Conservation (phyloP, 2,797 vertebrate genomes). For the Limnodromus scolopaceus region DNA sequence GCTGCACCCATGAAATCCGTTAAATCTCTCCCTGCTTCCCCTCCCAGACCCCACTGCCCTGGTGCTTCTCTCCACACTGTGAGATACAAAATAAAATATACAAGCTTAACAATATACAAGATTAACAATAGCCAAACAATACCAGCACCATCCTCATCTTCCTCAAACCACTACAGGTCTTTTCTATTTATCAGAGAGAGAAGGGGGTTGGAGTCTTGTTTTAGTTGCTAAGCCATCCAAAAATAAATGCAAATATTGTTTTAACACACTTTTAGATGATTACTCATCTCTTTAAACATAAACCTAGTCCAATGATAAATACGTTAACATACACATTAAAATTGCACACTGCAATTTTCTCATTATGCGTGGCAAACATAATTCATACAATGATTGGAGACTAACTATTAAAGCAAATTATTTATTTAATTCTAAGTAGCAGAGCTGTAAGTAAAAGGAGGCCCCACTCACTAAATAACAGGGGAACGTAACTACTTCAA, state of each 20-base stretch:
- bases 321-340: neutral
- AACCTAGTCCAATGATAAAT: neutral
- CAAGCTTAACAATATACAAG: neutral
- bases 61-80: neutral
- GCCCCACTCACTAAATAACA: neutral
- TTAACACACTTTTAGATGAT: neutral
- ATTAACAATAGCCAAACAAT: neutral
- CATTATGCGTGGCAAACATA: neutral
- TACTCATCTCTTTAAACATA: neutral
- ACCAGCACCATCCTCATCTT: neutral
- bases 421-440: constrained; percentile 17
- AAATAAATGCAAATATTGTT: neutral
- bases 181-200: neutral
- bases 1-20: neutral
- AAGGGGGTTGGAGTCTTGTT: neutral
- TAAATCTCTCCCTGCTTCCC: neutral
- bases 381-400: neutral
- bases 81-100: neutral
- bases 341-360: constrained; percentile 9
- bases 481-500: neutral
- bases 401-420: neutral
- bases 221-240: neutral
- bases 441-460: neutral
- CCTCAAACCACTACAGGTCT: neutral
- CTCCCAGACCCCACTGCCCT: rapidly evolving